Conservation (phyloP, 2,113 vertebrate genomes). For the Bombycilla garrulus region DNA sequence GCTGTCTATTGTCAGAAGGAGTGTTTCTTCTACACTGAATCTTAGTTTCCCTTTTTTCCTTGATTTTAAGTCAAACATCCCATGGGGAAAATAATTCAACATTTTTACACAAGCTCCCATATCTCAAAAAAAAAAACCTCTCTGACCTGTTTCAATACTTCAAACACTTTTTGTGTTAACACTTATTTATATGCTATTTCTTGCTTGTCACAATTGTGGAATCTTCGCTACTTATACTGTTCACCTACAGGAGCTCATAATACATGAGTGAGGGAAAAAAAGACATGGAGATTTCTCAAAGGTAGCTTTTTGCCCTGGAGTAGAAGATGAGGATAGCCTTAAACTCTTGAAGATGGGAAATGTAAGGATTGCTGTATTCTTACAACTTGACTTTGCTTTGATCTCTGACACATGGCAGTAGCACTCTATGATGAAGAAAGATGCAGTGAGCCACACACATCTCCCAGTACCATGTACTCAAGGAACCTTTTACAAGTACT, state of each 20-base stretch:
- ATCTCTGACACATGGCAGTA: background rate
- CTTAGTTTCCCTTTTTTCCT: background rate
- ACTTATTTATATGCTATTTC: background rate
- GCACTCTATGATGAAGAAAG: background rate
- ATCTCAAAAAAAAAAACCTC: background rate
- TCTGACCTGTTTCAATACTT: background rate
- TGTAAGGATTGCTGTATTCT: background rate
- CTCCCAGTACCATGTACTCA: fast-evolving
- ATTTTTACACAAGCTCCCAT: background rate
- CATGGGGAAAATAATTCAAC: background rate
- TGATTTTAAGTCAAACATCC: background rate
- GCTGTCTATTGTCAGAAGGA: background rate
- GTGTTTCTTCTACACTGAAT: background rate
- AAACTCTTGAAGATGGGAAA: background rate
- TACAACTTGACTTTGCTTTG: background rate
- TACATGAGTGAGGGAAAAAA: background rate
- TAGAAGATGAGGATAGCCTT: background rate
- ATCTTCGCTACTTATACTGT: background rate
- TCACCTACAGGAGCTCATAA: background rate
- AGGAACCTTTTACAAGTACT: background rate
- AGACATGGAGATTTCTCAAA: background rate
- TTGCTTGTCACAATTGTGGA: background rate
- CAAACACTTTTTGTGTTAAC: background rate
- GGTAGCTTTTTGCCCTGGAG: background rate
- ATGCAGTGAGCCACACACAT: background rate